Conservation (phyloP, 1,140 invertebrate genomes). For the Trichogramma pretiosum region DNA sequence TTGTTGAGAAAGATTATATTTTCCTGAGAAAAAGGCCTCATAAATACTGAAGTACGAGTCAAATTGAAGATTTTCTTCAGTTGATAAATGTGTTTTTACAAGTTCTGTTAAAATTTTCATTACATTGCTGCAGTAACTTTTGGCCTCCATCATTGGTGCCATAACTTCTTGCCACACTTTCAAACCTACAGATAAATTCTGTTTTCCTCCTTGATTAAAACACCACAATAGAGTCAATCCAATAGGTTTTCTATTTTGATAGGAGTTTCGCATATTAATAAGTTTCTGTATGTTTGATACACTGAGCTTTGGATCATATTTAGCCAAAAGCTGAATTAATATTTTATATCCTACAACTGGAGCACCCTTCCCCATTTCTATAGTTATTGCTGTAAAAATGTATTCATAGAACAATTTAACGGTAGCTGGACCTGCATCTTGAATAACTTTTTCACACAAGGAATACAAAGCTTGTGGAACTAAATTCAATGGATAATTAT, state of each 20-base stretch:
- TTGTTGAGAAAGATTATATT: slow-evolving; percentile 29
- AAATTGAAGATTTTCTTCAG: slow-evolving; percentile 33
- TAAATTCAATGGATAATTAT: slow-evolving; percentile 47
- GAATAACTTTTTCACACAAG: slow-evolving; percentile 48
- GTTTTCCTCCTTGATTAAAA: slow-evolving; percentile 63
- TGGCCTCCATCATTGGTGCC: slow-evolving; percentile 63
- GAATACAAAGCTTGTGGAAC: slow-evolving; percentile 47
- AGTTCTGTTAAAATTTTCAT: slow-evolving; percentile 61
- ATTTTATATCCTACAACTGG: slow-evolving; percentile 61
- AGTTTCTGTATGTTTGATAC: slow-evolving; percentile 53
- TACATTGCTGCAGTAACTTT: slow-evolving; percentile 62
- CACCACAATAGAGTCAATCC: slow-evolving; percentile 72
- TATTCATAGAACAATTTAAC: slow-evolving; percentile 56
- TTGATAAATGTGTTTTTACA: slow-evolving; percentile 32
- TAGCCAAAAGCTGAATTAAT: slow-evolving; percentile 58
- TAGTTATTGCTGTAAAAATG: slow-evolving; percentile 54
- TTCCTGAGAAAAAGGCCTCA: slow-evolving; percentile 38
- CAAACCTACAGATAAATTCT: slow-evolving; percentile 60
- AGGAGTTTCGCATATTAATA: slow-evolving; percentile 58
- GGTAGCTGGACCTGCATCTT: slow-evolving; percentile 49
- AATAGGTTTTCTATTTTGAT: slow-evolving; percentile 69
- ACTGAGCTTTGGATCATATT: slow-evolving; percentile 55
- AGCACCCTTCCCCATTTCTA: slow-evolving; percentile 55
- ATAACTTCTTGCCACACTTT: slow-evolving; percentile 76
- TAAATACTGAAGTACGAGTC: slow-evolving; percentile 41